Conservation (phyloP, 2,888 invertebrate genomes). For the Polydrusus pterygomalis region DNA sequence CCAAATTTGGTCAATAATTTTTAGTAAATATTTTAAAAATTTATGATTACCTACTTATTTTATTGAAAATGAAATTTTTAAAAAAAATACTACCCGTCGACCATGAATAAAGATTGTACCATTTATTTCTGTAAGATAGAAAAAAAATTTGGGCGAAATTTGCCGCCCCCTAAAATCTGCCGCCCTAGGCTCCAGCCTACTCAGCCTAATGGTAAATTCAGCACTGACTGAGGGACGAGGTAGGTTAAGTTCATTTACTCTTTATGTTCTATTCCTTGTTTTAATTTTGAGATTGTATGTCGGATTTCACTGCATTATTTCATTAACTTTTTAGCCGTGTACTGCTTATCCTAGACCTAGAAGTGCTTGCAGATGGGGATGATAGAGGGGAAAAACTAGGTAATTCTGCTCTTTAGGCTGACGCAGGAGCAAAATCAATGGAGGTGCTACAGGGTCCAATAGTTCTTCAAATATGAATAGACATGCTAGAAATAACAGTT, state of each 20-base stretch:
- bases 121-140: too few species aligned
- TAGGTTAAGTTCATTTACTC: conserved; percentile 53
- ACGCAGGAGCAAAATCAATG: conserved; percentile 4
- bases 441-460: not conserved
- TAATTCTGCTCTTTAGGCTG: conserved; percentile 75
- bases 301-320: not conserved
- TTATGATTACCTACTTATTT: too few species aligned
- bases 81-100: too few species aligned
- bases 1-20: too few species aligned
- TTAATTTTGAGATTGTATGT: not conserved
- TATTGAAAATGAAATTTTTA: too few species aligned
- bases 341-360: conserved; percentile 87
- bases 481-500: not conserved
- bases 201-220: too few species aligned
- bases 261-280: not conserved
- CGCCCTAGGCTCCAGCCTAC: too few species aligned
- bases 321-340: conserved; percentile 79
- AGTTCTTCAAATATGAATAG: not conserved
- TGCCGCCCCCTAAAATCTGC: too few species aligned
- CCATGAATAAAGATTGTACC: too few species aligned
- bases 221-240: conserved; percentile 81
- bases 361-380: conserved; percentile 82
- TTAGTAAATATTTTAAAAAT: too few species aligned
- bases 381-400: conserved; percentile 87
- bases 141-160: too few species aligned